Evolutionary conservation across 37 sponge, comb jelly and placozoan genomes (phyloP), one percentile per base, ranked within the genome.

Genomic region (Cladorhizidae sp.): DNA sequence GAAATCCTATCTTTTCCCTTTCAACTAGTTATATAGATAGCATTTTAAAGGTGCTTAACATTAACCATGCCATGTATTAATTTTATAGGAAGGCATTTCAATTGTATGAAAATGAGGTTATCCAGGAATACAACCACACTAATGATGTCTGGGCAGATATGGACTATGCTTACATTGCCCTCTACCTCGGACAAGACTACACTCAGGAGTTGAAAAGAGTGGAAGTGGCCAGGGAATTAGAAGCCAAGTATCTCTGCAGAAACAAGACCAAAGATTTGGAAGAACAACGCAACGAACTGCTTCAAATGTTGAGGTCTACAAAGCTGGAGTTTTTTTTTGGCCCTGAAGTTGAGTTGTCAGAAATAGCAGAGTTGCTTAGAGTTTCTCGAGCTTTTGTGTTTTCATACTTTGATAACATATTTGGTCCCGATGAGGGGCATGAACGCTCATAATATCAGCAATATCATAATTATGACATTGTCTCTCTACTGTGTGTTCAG

Each of bases 351-450:
- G 77, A 76, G 38, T 21, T 17, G 6, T 58, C 32, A 55, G 62
- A 76, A 1, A 25, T 76, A 23, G 62, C 28, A 36, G 59, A 76
- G 29, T 17, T 76, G 11, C 17, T 76, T 41, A 5, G 35, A 43
- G 59, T 76, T 6, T 76, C 77, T 33, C 40, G 62, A 9, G 77
- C 77, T 1, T 76, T 76, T 76, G 62, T 76, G 43, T 76, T 36
- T 25, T 61, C 77, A 5, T 76, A 76, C 62, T 76, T 76, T 25
- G 35, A 39, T 39, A 33, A 32, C 32, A 2, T 37, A 20, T 74
- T 50, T 74, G 50, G 39, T 50, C 41, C 75, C 7, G 50, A 41
- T 21, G 39, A 23, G 25, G 15, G 36, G 25, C 25, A 31, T 37
- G n/a, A 70, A 39, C 7, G 8, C 39, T 39, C n/a, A 9, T 39